Conservation (phyloP, 2,113 vertebrate species). For the Ictalurus punctatus region DNA sequence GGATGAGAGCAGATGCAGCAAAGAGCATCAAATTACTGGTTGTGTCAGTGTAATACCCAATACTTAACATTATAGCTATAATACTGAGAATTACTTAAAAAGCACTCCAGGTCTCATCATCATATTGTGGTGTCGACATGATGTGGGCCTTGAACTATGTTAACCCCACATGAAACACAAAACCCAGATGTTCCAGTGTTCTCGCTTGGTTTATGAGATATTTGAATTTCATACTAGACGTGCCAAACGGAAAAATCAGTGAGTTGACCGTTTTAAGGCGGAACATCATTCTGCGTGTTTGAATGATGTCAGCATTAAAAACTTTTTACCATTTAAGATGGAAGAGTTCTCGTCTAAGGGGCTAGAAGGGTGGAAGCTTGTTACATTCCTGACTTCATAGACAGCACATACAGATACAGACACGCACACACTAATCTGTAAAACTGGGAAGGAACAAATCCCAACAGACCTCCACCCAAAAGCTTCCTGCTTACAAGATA, state of each 20-base stretch:
- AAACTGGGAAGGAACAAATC: slow-evolving; percentile 37
- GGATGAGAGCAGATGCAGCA: not conserved
- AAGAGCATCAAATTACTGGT: not conserved
- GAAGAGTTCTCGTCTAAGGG: not conserved
- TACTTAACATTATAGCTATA: not conserved
- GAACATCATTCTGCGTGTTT: not conserved
- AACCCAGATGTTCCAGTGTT: not conserved
- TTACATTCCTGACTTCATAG: slow-evolving; percentile 39
- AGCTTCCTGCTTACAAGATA: slow-evolving; percentile 25
- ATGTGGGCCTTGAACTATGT: not conserved
- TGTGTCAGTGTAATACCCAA: not conserved
- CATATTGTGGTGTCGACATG: not conserved
- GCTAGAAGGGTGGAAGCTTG: slow-evolving; percentile 31
- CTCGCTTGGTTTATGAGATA: not conserved
- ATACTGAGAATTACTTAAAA: not conserved
- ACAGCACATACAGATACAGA: slow-evolving; percentile 27
- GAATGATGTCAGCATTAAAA: slow-evolving; percentile 21
- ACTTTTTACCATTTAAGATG: slow-evolving; percentile 4
- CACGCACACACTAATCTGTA: slow-evolving; percentile 23
- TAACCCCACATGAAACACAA: not conserved
- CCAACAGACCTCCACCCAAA: slow-evolving; percentile 39
- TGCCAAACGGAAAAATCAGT: not conserved
- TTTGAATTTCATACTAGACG: no score
- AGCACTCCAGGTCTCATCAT: not conserved
- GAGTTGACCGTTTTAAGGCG: not conserved